phyloP scores from a whole-genome alignment of 1,140 invertebrate species.

The Megalopta genalis region DNA sequence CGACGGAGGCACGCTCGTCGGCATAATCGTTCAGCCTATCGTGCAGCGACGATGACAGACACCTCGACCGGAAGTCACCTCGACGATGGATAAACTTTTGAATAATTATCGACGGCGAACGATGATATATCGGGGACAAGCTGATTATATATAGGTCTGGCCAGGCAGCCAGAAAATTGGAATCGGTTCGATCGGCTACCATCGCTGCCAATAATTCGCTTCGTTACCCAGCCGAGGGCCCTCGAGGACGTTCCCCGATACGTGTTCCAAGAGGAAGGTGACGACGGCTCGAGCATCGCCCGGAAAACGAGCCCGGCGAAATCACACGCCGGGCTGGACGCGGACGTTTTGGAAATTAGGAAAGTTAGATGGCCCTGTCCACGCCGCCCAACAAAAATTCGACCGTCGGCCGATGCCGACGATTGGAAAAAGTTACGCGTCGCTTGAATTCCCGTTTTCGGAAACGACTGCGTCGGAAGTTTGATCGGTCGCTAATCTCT shows the following conservation, averaged over 20 bases:
- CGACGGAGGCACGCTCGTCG: no score
- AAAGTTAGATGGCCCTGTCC: slow-evolving; percentile 30
- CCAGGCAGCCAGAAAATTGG: slow-evolving; percentile 78
- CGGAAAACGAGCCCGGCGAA: slow-evolving; percentile 15
- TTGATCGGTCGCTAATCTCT: no score
- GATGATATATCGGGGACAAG: slow-evolving; percentile 66
- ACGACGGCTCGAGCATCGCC: slow-evolving; percentile 5
- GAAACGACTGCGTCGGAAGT: no score
- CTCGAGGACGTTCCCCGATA: slow-evolving; percentile 41
- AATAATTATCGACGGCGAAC: slow-evolving; percentile 72
- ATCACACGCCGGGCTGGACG: background rate
- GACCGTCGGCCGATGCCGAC: background rate
- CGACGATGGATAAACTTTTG: slow-evolving; percentile 68
- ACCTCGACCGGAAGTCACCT: background rate
- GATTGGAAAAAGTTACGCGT: no score
- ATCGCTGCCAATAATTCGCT: slow-evolving; percentile 62
- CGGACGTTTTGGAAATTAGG: slow-evolving; percentile 38
- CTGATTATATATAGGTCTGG: slow-evolving; percentile 62
- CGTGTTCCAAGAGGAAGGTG: slow-evolving; percentile 34
- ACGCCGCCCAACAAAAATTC: slow-evolving; percentile 18
- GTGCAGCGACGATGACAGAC: no score
- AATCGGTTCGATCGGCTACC: slow-evolving; percentile 68
- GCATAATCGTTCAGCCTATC: no score
- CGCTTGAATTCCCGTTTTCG: no score
- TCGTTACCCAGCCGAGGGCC: slow-evolving; percentile 47